Evolutionary conservation across 2,888 invertebrate genomes (phyloP).

Genomic region (Bellardia pandia): DNA sequence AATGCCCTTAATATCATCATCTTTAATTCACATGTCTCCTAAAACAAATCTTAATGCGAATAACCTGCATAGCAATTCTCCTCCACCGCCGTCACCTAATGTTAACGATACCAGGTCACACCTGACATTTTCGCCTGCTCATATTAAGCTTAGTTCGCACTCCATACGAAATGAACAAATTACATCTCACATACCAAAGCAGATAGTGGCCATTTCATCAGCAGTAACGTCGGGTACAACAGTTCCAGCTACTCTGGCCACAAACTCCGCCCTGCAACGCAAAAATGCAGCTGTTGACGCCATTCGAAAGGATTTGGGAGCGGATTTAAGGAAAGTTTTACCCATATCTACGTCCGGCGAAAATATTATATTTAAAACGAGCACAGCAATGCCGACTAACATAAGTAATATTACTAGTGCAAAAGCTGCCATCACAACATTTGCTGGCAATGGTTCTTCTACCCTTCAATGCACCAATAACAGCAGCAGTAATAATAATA

Average conservation of each 20-base stretch:
- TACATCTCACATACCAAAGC: slow-evolving; percentile 79
- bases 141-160: slow-evolving; percentile 86
- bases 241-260: slow-evolving; percentile 79
- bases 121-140: slow-evolving; percentile 89
- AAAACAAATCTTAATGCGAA: slow-evolving; percentile 80
- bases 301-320: slow-evolving; percentile 88
- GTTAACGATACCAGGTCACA: slow-evolving; percentile 87
- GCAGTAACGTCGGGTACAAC: slow-evolving; percentile 76
- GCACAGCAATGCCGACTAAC: slow-evolving; percentile 73
- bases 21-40: slow-evolving; percentile 80
- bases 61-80: slow-evolving; percentile 77
- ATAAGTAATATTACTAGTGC: slow-evolving; percentile 66
- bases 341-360: slow-evolving; percentile 68
- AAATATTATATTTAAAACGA: slow-evolving; percentile 46
- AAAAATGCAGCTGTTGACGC: slow-evolving; percentile 83
- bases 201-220: slow-evolving; percentile 78
- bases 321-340: slow-evolving; percentile 84
- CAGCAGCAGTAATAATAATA: slow-evolving; percentile 15
- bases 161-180: slow-evolving; percentile 80
- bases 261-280: slow-evolving; percentile 79
- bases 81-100: slow-evolving; percentile 87
- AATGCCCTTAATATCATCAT: slow-evolving; percentile 90
- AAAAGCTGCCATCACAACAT: slow-evolving; percentile 50
- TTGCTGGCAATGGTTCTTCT: slow-evolving; percentile 44
- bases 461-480: slow-evolving; percentile 21